Evolutionary conservation across 2,113 vertebrate genomes (phyloP).

Genomic region (Corythaixoides concolor): DNA sequence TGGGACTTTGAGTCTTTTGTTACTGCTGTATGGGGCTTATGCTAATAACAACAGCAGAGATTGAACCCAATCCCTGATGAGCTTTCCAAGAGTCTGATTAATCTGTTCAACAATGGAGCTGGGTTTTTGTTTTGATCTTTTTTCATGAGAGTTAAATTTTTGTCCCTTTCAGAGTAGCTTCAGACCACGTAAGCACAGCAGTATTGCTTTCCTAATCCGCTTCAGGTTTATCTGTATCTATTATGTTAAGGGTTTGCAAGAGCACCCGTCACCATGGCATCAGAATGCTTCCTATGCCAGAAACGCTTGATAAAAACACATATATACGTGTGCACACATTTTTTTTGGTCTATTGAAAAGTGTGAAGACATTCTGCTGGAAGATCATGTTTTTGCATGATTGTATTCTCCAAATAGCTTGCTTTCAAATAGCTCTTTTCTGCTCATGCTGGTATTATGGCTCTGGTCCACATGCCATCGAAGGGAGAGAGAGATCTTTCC

Average conservation of each 20-base stretch:
- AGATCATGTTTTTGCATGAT: background rate
- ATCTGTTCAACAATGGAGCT: conserved; percentile 26
- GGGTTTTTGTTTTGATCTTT: conserved; percentile 23
- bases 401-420: background rate
- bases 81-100: conserved; percentile 17
- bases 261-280: background rate
- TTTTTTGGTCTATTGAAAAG: background rate
- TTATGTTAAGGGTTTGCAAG: conserved; percentile 1
- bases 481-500: background rate
- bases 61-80: conserved; percentile 24
- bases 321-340: background rate
- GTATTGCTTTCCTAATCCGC: background rate
- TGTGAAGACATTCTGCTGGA: background rate
- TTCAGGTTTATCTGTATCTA: background rate
- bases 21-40: background rate
- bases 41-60: conserved; percentile 13
- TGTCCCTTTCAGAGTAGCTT: background rate
- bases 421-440: background rate
- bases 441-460: background rate
- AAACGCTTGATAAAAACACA: background rate
- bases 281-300: background rate
- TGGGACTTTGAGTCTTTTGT: background rate
- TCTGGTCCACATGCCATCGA: background rate
- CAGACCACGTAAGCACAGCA: background rate
- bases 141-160: background rate